phyloP scores from a whole-genome alignment of 2,797 vertebrate genomes.

The Lepidocolaptes lacrymiger region DNA sequence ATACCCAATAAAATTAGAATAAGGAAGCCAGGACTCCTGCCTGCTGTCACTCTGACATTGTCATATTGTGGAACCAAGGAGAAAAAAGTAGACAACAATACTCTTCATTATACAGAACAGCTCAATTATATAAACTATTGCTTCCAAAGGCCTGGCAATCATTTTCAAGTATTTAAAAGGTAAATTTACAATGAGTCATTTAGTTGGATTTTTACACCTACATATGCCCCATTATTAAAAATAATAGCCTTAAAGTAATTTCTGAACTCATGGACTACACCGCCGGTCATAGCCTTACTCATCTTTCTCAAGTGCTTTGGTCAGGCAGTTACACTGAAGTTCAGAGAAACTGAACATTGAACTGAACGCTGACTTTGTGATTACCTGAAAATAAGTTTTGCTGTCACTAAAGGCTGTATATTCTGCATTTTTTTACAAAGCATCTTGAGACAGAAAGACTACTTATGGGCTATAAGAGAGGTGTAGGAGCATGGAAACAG shows the following conservation, averaged over 20 bases:
- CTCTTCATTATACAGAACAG: background rate
- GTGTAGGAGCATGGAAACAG: background rate
- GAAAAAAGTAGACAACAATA: background rate
- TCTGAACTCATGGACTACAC: background rate
- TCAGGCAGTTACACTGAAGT: background rate
- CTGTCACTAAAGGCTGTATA: background rate
- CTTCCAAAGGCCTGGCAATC: background rate
- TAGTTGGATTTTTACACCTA: background rate
- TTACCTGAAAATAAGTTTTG: background rate
- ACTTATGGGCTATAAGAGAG: background rate
- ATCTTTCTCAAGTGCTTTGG: background rate
- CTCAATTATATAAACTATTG: background rate
- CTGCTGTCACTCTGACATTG: background rate
- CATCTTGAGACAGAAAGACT: background rate
- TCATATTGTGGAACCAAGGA: background rate
- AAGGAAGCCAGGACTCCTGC: background rate
- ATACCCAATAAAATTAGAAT: background rate
- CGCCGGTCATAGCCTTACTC: background rate
- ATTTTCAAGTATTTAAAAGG: background rate
- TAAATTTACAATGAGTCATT: background rate
- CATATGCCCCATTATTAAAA: background rate
- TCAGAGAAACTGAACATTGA: background rate
- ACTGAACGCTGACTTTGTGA: background rate
- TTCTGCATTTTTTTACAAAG: background rate
- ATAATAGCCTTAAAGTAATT: background rate